Conservation (phyloP, 2,888 invertebrate species). For the Ellobium chinense region DNA sequence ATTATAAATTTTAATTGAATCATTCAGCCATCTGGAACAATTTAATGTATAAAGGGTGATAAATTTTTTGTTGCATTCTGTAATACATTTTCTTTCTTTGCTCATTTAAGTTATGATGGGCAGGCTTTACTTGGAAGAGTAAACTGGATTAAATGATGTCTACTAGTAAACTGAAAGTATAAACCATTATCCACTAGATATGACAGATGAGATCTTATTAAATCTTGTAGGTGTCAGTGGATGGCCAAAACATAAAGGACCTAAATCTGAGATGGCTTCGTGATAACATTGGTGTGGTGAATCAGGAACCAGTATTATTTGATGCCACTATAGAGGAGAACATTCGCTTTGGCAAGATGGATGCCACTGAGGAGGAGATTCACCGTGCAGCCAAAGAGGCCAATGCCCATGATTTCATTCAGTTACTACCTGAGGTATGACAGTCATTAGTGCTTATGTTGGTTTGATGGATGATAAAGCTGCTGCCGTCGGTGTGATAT, state of each 20-base stretch:
- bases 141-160: too few species aligned
- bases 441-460: too few species aligned
- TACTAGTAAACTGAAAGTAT: background rate
- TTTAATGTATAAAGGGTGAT: too few species aligned
- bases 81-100: too few species aligned
- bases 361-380: constrained; percentile 71
- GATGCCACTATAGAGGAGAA: constrained; percentile 79
- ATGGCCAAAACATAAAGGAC: constrained; percentile 37
- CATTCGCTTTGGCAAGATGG: constrained; percentile 77
- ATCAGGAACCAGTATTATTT: constrained; percentile 43
- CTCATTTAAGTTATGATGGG: too few species aligned
- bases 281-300: constrained; percentile 38
- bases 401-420: constrained; percentile 79
- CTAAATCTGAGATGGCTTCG: constrained; percentile 43
- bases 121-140: too few species aligned
- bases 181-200: background rate
- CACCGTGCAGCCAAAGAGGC: constrained; percentile 75
- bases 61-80: too few species aligned
- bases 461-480: too few species aligned
- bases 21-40: too few species aligned
- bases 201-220: background rate
- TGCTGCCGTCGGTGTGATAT: too few species aligned
- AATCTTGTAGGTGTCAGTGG: constrained; percentile 34
- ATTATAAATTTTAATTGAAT: too few species aligned
- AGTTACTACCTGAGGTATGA: constrained; percentile 81